Base-by-base conservation (phyloP, 2,113 vertebrate species). In the Perccottus glenii region DNA sequence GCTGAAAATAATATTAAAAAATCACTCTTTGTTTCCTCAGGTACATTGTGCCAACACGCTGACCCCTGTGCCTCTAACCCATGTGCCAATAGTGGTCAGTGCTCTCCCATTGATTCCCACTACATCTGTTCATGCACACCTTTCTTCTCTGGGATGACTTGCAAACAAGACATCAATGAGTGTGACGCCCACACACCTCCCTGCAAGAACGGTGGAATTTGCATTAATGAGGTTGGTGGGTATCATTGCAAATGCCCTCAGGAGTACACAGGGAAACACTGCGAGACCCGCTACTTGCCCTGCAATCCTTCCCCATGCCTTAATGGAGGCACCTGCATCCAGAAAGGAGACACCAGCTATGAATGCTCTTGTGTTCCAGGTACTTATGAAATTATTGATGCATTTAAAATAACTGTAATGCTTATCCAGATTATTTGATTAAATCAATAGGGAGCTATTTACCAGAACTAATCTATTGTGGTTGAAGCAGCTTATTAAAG, bases 321-420 rank as follows among this genome's bases (percentile, higher is more conserved):
- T 67, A 97, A 97, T 0, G 97, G 96, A 15, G 98, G 97, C 19
- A 99, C 98, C 53, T 99, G 97, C 88, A 92, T 95, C 49, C 96
- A 96, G 85, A 96, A 91, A 0, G 95, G 96, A 0, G 96, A 98
- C 50, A 95, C 94, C 62, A 94, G 90, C 78, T 97, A 98, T 0
- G 96, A 98, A 56, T 99, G 98, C 65, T 92, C 95, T 49, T 99
- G 98, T 66, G 93, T 99, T 69, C 95, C 96, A 94, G 98, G 98
- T 99, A 93, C 0, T 7, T 10, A 40, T 35, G 36, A 0, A 6
- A 35, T 6, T 4, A 6, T 10, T 1, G 19, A 2, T 27, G 19
- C 19, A 27, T 27, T 27, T 27, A 27, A 27, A 27, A 27, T 27
- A 27, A 27, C 19, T 27, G 19, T 27, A 27, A 27, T 27, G 19